Base-by-base conservation (phyloP, 1,140 invertebrate genomes). In the Cydia splendana region DNA sequence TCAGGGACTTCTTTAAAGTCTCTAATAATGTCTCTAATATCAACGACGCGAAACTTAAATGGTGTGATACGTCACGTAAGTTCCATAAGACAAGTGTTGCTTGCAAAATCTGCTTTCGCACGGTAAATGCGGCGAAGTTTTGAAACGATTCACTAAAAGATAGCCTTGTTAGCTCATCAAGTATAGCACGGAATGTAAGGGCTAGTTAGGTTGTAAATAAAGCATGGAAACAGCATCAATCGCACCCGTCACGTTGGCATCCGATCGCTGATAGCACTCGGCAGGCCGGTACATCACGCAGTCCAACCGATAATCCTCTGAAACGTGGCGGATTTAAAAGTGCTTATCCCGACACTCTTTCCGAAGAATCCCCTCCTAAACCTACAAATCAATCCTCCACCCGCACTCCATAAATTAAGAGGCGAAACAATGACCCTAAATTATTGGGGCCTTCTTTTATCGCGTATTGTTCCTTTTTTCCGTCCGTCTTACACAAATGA, bases 361-460 rank as follows among this genome's bases (percentile, higher is more conserved):
- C 77, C 76, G 77, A 80, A 76, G 81, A 81, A 84, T 76, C 77
- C 79, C 84, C 82, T 77, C 78, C 81, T 78, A 78, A 84, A 79
- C 82, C 89, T 89, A 91, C 89, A 91, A 91, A 93, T 93, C 91
- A 91, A 93, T 93, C 91, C 86, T 83, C 80, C 85, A 76, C 81
- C 89, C 89, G 86, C 89, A 91, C 90, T 90, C 89, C 88, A 91
- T 93, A 93, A 91, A 93, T 93, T 93, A 91, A 89, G 82, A 79
- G 80, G 82, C 84, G 88, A 88, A 91, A 90, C 90, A 91, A 91
- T 93, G 91, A 93, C 89, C 89, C 90, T 93, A 91, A 93, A 91
- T 93, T 91, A 91, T 93, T 88, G 88, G 84, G 10, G 77, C 84
- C 87, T 87, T 88, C 86, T 82, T 90, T 91, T 91, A 91, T 92